Conservation (phyloP, 2,888 invertebrate genomes). For the Eupithecia abbreviata region DNA sequence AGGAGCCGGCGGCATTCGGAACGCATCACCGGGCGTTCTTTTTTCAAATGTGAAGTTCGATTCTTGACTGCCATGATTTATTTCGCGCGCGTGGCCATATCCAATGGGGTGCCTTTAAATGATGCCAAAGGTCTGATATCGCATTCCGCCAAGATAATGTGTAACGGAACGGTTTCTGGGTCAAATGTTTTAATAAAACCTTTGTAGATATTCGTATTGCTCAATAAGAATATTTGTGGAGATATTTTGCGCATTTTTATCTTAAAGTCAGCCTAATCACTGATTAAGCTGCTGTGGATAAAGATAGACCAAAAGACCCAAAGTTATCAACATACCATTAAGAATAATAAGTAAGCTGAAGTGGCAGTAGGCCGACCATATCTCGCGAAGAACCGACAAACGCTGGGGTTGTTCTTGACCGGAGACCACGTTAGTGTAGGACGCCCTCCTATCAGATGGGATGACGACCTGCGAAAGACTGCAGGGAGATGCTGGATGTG, state of each 20-base stretch:
- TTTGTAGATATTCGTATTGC: constrained; percentile 7
- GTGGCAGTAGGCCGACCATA: too few relatives aligned
- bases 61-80: constrained; percentile 48
- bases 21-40: constrained; percentile 55
- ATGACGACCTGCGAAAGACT: too few relatives aligned
- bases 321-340: too few relatives aligned
- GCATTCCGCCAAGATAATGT: constrained; percentile 32
- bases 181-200: constrained; percentile 21
- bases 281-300: too few relatives aligned
- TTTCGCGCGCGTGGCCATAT: constrained; percentile 44
- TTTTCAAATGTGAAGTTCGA: constrained; percentile 50
- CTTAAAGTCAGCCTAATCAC: too few relatives aligned
- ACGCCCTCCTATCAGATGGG: too few relatives aligned
- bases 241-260: not conserved
- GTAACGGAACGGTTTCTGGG: constrained; percentile 10
- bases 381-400: too few relatives aligned
- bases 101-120: constrained; percentile 37
- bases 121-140: constrained; percentile 29
- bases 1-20: constrained; percentile 51
- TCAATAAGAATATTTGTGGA: not conserved
- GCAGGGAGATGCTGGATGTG: too few relatives aligned
- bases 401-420: too few relatives aligned
- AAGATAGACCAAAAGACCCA: too few relatives aligned
- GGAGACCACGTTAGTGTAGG: too few relatives aligned
- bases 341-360: too few relatives aligned